A percentile compares a stretch with the other conserved stretches of the same genome.
These are phyloP conservation scores for Drosophila pachea DNA, from an alignment of 1,140 invertebrate species.

Conservation along the genomic window DNA sequence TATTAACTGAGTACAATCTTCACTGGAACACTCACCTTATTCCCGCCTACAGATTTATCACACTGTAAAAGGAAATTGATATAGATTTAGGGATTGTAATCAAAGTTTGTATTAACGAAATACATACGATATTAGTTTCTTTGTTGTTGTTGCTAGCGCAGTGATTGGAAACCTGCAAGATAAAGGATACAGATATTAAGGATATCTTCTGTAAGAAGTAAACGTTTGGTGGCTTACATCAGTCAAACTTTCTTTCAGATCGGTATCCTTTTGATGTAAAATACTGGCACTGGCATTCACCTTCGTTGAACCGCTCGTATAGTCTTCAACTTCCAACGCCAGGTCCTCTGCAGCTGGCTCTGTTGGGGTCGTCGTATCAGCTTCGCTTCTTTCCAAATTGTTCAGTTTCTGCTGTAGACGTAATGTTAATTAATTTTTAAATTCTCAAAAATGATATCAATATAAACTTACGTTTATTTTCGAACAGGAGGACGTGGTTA, in stretches of 20 bases:
- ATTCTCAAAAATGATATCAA: background rate
- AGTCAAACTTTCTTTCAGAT: constrained; percentile 50
- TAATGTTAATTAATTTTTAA: background rate
- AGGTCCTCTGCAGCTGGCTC: constrained; percentile 16
- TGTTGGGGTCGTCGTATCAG: constrained; percentile 7
- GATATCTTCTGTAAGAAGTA: background rate
- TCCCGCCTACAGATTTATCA: constrained; percentile 93
- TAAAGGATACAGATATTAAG: background rate
- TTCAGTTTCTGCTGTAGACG: constrained; percentile 38
- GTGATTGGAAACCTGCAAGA: constrained; percentile 52
- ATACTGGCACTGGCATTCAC: constrained; percentile 41
- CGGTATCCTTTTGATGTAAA: constrained; percentile 46
- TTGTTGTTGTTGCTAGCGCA: constrained; percentile 60
- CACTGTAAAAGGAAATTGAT: constrained; percentile 83
- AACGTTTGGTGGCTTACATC: constrained; percentile 46
- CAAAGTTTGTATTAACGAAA: constrained; percentile 3
- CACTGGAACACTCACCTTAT: constrained; percentile 84
- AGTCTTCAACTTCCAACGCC: constrained; percentile 51
- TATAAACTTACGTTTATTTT: constrained; percentile 50
- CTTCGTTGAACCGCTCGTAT: constrained; percentile 47
- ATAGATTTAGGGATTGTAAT: constrained; percentile 28
- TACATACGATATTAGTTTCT: constrained; percentile 72
- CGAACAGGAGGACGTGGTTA: constrained; percentile 40
- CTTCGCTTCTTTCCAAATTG: constrained; percentile 43
- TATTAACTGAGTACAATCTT: too few relatives aligned